Conservation (phyloP, 2,888 invertebrate species). For the Drosophila seclusa region DNA sequence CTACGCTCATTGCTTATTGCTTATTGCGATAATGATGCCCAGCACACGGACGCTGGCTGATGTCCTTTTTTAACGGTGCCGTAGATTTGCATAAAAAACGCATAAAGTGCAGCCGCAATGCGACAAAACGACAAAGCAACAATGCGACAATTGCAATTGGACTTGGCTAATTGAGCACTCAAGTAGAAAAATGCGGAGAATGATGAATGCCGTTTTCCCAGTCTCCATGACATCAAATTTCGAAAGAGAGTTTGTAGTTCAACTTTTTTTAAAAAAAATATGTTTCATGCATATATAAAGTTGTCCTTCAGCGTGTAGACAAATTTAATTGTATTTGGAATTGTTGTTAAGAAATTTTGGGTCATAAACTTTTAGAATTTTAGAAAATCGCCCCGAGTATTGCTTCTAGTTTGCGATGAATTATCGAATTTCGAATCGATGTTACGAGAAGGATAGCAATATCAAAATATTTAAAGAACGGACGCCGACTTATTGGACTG, state of each 20-base stretch:
- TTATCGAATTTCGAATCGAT: background rate
- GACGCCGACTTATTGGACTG: background rate
- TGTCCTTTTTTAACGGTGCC: conserved; percentile 26
- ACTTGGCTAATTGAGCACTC: conserved; percentile 62
- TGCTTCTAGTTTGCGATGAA: background rate
- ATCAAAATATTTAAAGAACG: background rate
- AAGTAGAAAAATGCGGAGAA: conserved; percentile 51
- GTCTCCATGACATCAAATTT: background rate
- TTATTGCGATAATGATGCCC: conserved; percentile 37
- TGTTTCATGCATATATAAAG: background rate
- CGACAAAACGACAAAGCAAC: conserved; percentile 18
- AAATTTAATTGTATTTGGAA: background rate
- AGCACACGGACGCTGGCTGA: conserved; percentile 21
- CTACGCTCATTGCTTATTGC: conserved; percentile 16
- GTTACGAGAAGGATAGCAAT: background rate
- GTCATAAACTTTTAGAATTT: background rate
- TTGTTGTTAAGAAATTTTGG: background rate
- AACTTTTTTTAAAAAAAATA: background rate
- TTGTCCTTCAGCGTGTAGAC: background rate
- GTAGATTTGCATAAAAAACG: conserved; percentile 74
- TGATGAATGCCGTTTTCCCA: background rate
- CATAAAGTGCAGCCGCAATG: conserved; percentile 55
- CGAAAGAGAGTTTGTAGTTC: background rate
- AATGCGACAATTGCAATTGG: conserved; percentile 39
- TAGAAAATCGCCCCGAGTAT: background rate